Base-by-base conservation (phyloP, 1,140 invertebrate species). In the Solenopsis invicta region DNA sequence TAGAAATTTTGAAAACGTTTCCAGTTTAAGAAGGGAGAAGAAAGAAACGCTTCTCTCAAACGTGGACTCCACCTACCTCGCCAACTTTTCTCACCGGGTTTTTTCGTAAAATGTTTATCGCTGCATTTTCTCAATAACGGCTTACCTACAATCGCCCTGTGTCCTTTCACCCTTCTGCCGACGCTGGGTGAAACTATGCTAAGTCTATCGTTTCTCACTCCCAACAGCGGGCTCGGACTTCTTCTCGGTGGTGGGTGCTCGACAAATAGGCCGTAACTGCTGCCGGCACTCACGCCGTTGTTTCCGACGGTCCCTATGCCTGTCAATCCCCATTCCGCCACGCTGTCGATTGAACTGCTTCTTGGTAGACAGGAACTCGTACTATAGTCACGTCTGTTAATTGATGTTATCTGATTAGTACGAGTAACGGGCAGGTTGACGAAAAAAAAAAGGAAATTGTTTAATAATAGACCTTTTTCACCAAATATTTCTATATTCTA, bases 261-360 rank as follows among this genome's bases (percentile, higher is more conserved):
- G 41, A 96, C 95, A 92, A 96, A 94, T 76, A 94, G 84, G 5
- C 93, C 93, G 52, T 94, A 93, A 37, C 90, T 93, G 52, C 92
- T 93, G 52, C 91, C 93, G 16, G 90, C 87, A 64, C 84, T 91
- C 50, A 91, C 61, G 12, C 87, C 89, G 66, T 92, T 91, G 64
- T 90, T 91, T 62, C 89, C 90, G 87, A 90, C 72, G 45, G 92
- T 88, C 59, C 92, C 93, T 1, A 93, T 92, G n/a, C 93, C 91
- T 72, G 89, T 87, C 64, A 92, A 62, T 71, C 93, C 91, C 94
- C 95, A 94, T 92, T 95, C 94, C 48, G 94, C 93, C 24, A 95
- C 86, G 90, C 95, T 96, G 94, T 98, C 98, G 92, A 98, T 98
- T 93, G 97, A 98, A 69, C 97, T 97, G 64, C 97, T 98, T 4